Evolutionary conservation across 2,888 invertebrate genomes (phyloP).

Genomic region (Nipponacmea schrenckii): DNA sequence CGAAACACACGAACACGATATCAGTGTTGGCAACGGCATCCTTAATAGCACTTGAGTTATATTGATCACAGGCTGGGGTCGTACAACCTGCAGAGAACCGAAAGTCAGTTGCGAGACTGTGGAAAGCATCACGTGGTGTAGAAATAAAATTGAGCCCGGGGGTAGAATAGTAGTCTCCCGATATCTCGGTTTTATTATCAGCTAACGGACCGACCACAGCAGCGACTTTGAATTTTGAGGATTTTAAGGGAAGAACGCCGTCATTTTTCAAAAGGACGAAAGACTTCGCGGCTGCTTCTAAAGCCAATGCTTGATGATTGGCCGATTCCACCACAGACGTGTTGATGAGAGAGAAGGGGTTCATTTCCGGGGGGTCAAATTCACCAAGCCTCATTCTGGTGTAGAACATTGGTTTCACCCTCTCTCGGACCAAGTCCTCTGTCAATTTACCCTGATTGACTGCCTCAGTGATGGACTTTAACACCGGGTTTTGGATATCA

Average conservation of each 20-base stretch:
- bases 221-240: background rate
- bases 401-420: slow-evolving; percentile 31
- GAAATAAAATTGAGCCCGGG: slow-evolving; percentile 37
- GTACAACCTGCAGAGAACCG: slow-evolving; percentile 50
- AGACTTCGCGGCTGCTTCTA: slow-evolving; percentile 39
- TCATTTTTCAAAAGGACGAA: slow-evolving; percentile 51
- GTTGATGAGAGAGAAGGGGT: slow-evolving; percentile 41
- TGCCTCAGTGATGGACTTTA: slow-evolving; percentile 35
- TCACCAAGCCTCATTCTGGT: slow-evolving; percentile 35
- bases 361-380: slow-evolving; percentile 39
- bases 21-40: slow-evolving; percentile 43
- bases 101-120: slow-evolving; percentile 31
- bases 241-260: slow-evolving; percentile 30
- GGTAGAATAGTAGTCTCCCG: slow-evolving; percentile 55
- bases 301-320: slow-evolving; percentile 36
- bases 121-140: slow-evolving; percentile 51
- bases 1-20: slow-evolving; percentile 56
- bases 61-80: slow-evolving; percentile 45
- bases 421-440: slow-evolving; percentile 17
- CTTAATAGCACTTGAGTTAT: slow-evolving; percentile 36
- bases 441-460: slow-evolving; percentile 32
- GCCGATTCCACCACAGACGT: slow-evolving; percentile 37
- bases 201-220: slow-evolving; percentile 60
- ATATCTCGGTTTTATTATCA: slow-evolving; percentile 48
- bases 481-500: slow-evolving; percentile 26